Base-by-base conservation (phyloP, 53 echinoderm and acorn worm genomes). In the Patiria pectinifera region DNA sequence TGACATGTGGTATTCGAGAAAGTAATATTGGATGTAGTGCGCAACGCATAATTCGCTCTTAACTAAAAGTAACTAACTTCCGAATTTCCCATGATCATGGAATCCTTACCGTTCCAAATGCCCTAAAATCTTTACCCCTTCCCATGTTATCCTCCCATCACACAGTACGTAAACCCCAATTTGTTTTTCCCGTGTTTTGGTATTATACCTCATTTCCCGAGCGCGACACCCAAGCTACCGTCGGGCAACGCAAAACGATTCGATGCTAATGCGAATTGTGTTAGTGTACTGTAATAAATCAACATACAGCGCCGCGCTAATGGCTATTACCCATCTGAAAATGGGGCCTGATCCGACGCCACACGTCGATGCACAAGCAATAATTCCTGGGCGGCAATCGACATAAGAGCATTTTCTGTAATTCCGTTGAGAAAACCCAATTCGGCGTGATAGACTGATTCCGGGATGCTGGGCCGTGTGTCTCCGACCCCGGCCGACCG, bases 401-500 rank as follows among this genome's bases (percentile, higher is more conserved):
- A 62, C 63, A 43, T 85, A 35, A 66, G 45, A 85, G 85, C 69
- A 66, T 69, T 45, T 69, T 61, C 74, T 74, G 74, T 74, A 74
- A 74, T 74, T 74, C 74, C 24, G 74, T 74, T 74, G 74, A 49
- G 48, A 48, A 86, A 86, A 74, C 86, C 21, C 86, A 75, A 85
- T 71, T 86, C 86, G 13, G 86, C 86, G 72, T 86, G 49, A 75
- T 86, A 35, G 49, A 2, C 71, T 10, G 85, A 85, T 71, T 70
- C 86, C 48, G 21, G 47, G 71, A 21, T 22, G 70, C 74, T 6
- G 22, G 24, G 74, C 74, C 24, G 22, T 4, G 22, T 63, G 62
- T 69, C 69, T 21, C 45, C 23, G 62, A 5, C 44, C 79, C 46
- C 26, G 9, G 69, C 45, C 70, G 59, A 43, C 16, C 62, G 45